Evolutionary conservation across 2,888 invertebrate genomes (phyloP), one percentile per base, ranked within the genome.

Genomic region (Pycnomerus fuliginosus): DNA sequence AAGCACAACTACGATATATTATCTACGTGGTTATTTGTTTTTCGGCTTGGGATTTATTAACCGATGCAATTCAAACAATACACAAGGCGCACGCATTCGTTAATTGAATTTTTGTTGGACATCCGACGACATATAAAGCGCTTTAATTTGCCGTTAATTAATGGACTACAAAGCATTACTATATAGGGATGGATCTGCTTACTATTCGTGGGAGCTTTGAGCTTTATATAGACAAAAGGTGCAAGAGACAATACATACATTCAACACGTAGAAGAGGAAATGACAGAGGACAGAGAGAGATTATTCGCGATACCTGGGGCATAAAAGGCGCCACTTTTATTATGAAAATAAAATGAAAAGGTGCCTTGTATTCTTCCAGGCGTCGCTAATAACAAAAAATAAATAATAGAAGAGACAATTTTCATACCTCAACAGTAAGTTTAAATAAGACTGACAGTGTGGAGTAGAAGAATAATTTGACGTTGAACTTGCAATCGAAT

Each of bases 281-380:
- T 32, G 30, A 44, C 24, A 20, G 37, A 17, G 42, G 42, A 12
- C 34, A 35, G 29, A 31, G 35, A 42, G 31, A 43, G 43, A 43
- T 43, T 43, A 43, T 43, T 43, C 36, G 31, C 37, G 37, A 43
- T 43, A 43, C 28, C 37, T 38, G 38, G 22, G 27, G 27, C 36
- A 44, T 27, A 38, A 29, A 32, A 43, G 16, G 14, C 35, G 17
- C 24, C 28, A 28, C 12, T 12, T 11, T 28, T n/a, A n/a, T n/a
- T n/a, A n/a, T n/a, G n/a, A n/a, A n/a, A n/a, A n/a, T n/a, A n/a
- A n/a, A n/a, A n/a, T n/a, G n/a, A n/a, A n/a, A n/a, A n/a, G n/a
- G n/a, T n/a, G n/a, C n/a, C n/a, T n/a, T n/a, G n/a, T n/a, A n/a
- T n/a, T n/a, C n/a, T n/a, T n/a, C n/a, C n/a, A n/a, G n/a, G n/a